A percentile compares a stretch with the other conserved stretches of the same genome.
These are phyloP conservation scores for Cryptus armator DNA, from an alignment of 2,888 invertebrate genomes.

Conservation along the genomic window DNA sequence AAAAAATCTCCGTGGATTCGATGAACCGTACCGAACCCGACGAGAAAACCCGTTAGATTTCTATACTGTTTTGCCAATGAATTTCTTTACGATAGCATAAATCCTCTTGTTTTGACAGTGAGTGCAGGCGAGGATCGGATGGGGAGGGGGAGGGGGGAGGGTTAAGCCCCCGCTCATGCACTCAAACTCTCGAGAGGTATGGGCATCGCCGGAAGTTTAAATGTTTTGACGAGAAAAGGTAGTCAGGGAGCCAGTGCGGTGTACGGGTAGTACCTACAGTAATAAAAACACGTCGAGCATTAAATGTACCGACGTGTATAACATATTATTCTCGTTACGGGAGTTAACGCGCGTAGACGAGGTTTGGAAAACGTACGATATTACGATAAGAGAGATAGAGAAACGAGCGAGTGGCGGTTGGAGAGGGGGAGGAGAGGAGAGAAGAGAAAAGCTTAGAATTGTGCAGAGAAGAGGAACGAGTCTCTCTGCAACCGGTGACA, in stretches of 20 bases:
- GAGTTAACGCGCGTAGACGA: slow-evolving; percentile 56
- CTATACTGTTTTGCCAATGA: slow-evolving; percentile 13
- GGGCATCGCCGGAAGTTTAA: slow-evolving; percentile 42
- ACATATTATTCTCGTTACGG: slow-evolving; percentile 61
- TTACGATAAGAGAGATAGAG: slow-evolving; percentile 40
- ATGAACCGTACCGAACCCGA: not conserved
- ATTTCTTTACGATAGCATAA: slow-evolving; percentile 45
- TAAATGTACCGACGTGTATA: slow-evolving; percentile 37
- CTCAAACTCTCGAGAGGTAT: not conserved
- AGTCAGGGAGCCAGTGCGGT: not conserved
- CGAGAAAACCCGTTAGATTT: slow-evolving; percentile 6
- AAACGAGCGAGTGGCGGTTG: not conserved
- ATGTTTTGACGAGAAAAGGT: slow-evolving; percentile 44
- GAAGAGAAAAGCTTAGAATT: slow-evolving; percentile 3
- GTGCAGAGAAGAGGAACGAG: slow-evolving; percentile 27
- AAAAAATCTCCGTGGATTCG: slow-evolving; percentile 5
- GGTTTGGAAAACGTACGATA: slow-evolving; percentile 42
- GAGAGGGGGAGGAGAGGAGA: not conserved
- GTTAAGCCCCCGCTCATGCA: slow-evolving; percentile 14
- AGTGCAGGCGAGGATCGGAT: slow-evolving; percentile 13
- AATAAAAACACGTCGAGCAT: slow-evolving; percentile 55
- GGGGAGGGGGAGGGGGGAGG: not conserved
- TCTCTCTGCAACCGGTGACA: slow-evolving; percentile 50
- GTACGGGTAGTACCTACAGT: not conserved
- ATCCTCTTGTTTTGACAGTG: slow-evolving; percentile 45